phyloP scores from a whole-genome alignment of 2,888 invertebrate genomes.

The Patella depressa region DNA sequence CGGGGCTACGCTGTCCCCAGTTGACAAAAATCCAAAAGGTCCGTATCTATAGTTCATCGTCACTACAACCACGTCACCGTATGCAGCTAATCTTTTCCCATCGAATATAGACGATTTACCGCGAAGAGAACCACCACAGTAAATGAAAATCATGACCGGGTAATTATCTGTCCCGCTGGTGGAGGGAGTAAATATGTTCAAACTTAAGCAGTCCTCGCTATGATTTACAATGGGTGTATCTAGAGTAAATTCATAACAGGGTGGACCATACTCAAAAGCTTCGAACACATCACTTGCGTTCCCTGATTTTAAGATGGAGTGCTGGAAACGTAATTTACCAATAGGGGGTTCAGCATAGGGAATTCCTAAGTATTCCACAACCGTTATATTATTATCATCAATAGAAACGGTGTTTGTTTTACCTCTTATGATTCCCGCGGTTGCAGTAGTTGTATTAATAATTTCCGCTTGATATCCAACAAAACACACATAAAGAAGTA shows the following conservation, averaged over 20 bases:
- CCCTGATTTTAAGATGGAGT: too few species aligned
- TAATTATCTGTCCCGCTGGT: not conserved
- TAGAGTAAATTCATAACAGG: not conserved
- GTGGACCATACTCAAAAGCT: not conserved
- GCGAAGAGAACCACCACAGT: constrained; percentile 44
- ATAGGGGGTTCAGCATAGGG: too few species aligned
- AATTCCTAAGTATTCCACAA: too few species aligned
- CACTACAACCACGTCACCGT: constrained; percentile 44
- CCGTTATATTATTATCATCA: too few species aligned
- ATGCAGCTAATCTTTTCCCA: constrained; percentile 39
- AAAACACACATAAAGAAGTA: too few species aligned
- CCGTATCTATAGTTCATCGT: constrained; percentile 52
- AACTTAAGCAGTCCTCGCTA: not conserved
- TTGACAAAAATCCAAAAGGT: constrained; percentile 52
- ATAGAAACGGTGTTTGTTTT: too few species aligned
- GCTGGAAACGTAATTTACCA: too few species aligned
- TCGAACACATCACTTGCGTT: too few species aligned
- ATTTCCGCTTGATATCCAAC: too few species aligned
- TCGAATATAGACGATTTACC: constrained; percentile 44
- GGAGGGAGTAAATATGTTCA: not conserved
- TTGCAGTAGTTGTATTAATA: too few species aligned
- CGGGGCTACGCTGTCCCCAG: constrained; percentile 39
- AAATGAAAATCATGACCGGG: constrained; percentile 47
- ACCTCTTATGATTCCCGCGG: too few species aligned
- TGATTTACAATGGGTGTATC: not conserved